These are phyloP conservation scores for Hemistola chrysoprasaria DNA, from an alignment of 2,888 invertebrate species.

Conservation along the genomic window DNA sequence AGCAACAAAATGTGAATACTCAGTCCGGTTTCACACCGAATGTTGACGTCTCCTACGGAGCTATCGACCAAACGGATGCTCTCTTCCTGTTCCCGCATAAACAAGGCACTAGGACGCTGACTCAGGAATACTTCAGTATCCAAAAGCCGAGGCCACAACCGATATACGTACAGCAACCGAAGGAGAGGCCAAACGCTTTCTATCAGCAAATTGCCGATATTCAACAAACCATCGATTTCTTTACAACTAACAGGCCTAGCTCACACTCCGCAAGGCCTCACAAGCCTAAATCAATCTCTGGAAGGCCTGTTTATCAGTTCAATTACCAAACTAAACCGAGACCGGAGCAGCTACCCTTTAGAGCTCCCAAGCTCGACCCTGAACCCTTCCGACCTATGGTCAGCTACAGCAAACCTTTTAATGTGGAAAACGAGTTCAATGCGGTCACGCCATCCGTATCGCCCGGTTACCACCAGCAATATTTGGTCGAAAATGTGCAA, in stretches of 20 bases:
- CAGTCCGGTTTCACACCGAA: conserved; percentile 62
- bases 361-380: conserved; percentile 79
- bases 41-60: conserved; percentile 70
- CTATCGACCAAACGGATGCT: conserved; percentile 71
- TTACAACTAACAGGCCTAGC: conserved; percentile 81
- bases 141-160: conserved; percentile 68
- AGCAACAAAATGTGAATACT: conserved; percentile 52
- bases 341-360: conserved; percentile 70
- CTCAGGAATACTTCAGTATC: conserved; percentile 79
- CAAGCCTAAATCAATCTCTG: conserved; percentile 75
- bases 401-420: conserved; percentile 78
- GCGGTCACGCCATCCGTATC: conserved; percentile 66
- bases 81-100: conserved; percentile 76
- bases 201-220: conserved; percentile 85
- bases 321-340: conserved; percentile 85
- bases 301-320: conserved; percentile 87
- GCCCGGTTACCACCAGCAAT: conserved; percentile 67
- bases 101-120: conserved; percentile 74
- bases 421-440: conserved; percentile 68
- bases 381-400: conserved; percentile 86
- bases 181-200: conserved; percentile 78
- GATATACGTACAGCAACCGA: conserved; percentile 63
- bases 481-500: conserved; percentile 69
- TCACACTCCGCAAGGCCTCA: conserved; percentile 62
- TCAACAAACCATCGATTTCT: conserved; percentile 85